Percentiles rank a stretch among this genome's conserved stretches.
phyloP scores from a whole-genome alignment of 2,113 vertebrate genomes.

The Gadus chalcogrammus region DNA sequence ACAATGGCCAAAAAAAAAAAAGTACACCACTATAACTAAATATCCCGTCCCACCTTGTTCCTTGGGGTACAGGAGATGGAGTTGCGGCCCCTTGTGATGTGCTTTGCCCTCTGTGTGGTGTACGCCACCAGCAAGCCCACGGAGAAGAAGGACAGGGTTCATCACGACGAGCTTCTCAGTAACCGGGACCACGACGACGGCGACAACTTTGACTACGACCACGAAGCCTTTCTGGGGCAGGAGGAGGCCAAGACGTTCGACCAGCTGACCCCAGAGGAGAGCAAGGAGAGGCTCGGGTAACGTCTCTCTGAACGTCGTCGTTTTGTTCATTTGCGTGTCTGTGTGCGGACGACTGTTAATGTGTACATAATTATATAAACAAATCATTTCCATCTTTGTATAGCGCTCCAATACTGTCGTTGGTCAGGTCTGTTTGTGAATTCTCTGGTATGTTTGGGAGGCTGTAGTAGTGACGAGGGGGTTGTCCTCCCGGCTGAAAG shows the following conservation, averaged over 20 bases:
- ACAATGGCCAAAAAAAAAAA: too few species aligned
- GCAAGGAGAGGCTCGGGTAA: conserved; percentile 96
- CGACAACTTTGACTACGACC: conserved; percentile 94
- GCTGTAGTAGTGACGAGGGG: too few species aligned
- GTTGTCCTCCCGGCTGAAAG: too few species aligned
- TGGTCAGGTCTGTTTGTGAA: too few species aligned
- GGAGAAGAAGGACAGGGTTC: conserved; percentile 89
- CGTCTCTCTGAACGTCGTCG: background rate
- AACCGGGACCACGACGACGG: conserved; percentile 84
- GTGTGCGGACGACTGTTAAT: too few species aligned
- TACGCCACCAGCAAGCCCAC: conserved; percentile 87
- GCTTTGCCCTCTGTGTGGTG: conserved; percentile 78
- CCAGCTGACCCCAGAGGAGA: conserved; percentile 95
- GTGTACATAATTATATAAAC: too few species aligned
- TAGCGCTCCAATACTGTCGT: too few species aligned
- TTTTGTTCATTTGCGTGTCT: too few species aligned
- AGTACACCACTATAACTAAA: background rate
- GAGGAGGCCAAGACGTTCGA: conserved; percentile 96
- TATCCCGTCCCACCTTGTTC: background rate
- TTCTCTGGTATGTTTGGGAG: too few species aligned
- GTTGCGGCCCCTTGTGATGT: conserved; percentile 77
- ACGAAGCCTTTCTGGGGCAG: conserved; percentile 93
- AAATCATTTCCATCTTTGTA: too few species aligned
- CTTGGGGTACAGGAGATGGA: conserved; percentile 67
- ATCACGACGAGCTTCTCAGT: conserved; percentile 88